A percentile compares a stretch with the other conserved stretches of the same genome.
phyloP scores from a whole-genome alignment of 2,113 vertebrate genomes.

The Eublepharis macularius region DNA sequence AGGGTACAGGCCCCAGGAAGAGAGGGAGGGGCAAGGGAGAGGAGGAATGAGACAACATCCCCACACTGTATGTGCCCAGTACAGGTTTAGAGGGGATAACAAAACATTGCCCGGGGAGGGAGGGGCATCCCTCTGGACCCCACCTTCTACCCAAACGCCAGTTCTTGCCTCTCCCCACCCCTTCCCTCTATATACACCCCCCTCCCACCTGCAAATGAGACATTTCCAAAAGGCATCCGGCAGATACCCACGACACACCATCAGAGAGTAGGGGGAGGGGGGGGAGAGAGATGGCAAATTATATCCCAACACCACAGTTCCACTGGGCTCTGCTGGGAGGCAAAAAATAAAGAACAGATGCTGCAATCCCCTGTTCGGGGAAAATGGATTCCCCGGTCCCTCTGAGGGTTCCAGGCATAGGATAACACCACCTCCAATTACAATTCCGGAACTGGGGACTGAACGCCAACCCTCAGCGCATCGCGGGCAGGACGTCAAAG shows the following conservation, averaged over 20 bases:
- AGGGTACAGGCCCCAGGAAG: conserved; percentile 12
- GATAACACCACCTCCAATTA: not conserved
- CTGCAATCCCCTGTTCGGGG: not conserved
- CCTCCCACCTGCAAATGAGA: not conserved
- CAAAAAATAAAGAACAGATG: not conserved
- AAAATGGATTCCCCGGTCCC: not conserved
- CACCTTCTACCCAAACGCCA: not conserved
- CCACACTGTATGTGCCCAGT: not conserved
- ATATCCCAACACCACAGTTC: not conserved
- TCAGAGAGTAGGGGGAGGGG: not conserved
- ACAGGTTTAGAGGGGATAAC: not conserved
- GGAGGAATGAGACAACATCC: not conserved
- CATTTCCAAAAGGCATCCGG: not conserved
- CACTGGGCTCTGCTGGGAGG: not conserved
- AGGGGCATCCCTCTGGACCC: not conserved
- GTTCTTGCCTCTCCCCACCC: not conserved
- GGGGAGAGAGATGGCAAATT: not conserved
- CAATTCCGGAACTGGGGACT: not conserved
- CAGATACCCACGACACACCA: not conserved
- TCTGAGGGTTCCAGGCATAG: not conserved
- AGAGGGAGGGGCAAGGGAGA: not conserved
- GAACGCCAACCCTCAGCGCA: not conserved
- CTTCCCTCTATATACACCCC: not conserved
- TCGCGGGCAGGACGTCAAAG: not conserved
- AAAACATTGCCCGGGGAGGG: not conserved